Evolutionary conservation across 2,797 vertebrate species (phyloP).

Genomic region (Buphagus erythrorhynchus): DNA sequence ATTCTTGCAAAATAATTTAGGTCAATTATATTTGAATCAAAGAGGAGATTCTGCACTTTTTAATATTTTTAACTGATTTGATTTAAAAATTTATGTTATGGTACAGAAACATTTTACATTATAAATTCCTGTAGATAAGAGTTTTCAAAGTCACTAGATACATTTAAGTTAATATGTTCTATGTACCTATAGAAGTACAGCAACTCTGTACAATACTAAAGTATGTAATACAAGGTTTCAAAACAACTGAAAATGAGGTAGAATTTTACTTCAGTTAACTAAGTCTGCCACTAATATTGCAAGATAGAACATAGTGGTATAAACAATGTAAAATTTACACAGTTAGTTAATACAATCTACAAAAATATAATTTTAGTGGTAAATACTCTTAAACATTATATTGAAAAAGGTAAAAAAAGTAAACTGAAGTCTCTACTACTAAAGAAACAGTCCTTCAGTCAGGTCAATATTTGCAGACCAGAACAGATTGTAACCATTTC

Average conservation of each 20-base stretch:
- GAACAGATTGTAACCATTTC: not conserved
- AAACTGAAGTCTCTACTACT: not conserved
- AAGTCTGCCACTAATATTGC: not conserved
- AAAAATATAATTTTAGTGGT: not conserved
- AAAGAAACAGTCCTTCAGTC: not conserved
- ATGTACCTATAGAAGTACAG: not conserved
- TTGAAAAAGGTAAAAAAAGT: not conserved
- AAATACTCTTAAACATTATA: not conserved
- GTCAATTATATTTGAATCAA: not conserved
- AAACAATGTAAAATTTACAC: not conserved
- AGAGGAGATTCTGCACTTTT: not conserved
- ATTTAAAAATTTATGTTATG: not conserved
- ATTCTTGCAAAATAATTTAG: not conserved
- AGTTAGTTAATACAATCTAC: not conserved
- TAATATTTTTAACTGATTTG: not conserved
- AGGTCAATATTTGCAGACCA: not conserved
- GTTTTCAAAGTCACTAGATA: not conserved
- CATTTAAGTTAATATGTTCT: fast-evolving
- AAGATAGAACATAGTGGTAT: not conserved
- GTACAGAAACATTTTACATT: not conserved
- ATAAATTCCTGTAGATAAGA: not conserved
- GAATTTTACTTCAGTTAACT: not conserved
- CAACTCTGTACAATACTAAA: not conserved
- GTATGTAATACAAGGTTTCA: not conserved
- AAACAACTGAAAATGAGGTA: not conserved